These are phyloP conservation scores for Porites lobata DNA, from an alignment of 92 coral and sea anemone genomes.

Conservation along the genomic window DNA sequence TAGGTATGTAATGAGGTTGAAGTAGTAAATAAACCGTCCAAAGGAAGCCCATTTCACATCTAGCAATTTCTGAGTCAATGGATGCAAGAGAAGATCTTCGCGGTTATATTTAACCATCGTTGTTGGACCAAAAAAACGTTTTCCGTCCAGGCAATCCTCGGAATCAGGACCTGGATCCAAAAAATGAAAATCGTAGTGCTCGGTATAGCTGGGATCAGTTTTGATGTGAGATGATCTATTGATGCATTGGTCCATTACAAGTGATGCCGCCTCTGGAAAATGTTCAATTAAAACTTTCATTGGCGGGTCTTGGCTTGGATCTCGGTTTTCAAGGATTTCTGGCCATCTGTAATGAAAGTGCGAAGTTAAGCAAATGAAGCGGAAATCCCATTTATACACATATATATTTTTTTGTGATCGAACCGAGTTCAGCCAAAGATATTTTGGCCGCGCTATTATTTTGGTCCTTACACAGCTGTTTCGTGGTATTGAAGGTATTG, in stretches of 20 bases:
- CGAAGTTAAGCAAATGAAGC: background rate
- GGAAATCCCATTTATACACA: background rate
- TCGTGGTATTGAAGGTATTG: too few relatives aligned
- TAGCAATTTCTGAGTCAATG: conserved; percentile 79
- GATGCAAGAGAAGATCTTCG: conserved; percentile 83
- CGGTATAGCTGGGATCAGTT: conserved; percentile 62
- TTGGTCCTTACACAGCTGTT: too few relatives aligned
- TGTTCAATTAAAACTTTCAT: conserved; percentile 76
- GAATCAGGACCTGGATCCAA: conserved; percentile 94
- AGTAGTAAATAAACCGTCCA: conserved; percentile 71
- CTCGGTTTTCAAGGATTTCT: conserved; percentile 64
- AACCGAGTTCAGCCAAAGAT: too few relatives aligned
- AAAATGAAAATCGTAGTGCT: conserved; percentile 81
- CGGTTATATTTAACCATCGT: conserved; percentile 81
- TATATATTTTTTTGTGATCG: too few relatives aligned
- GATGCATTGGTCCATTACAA: conserved; percentile 86
- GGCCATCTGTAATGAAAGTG: conserved; percentile 62
- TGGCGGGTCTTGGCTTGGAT: conserved; percentile 52
- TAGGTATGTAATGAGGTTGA: conserved; percentile 71
- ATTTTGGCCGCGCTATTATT: too few relatives aligned
- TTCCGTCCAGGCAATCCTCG: conserved; percentile 29
- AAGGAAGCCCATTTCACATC: conserved; percentile 84
- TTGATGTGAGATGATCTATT: conserved; percentile 73
- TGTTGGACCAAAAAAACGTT: conserved; percentile 76
- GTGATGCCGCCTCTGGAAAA: conserved; percentile 85